These are phyloP conservation scores for Ormyrus thymus DNA, from an alignment of 2,888 invertebrate species.

Conservation along the genomic window DNA sequence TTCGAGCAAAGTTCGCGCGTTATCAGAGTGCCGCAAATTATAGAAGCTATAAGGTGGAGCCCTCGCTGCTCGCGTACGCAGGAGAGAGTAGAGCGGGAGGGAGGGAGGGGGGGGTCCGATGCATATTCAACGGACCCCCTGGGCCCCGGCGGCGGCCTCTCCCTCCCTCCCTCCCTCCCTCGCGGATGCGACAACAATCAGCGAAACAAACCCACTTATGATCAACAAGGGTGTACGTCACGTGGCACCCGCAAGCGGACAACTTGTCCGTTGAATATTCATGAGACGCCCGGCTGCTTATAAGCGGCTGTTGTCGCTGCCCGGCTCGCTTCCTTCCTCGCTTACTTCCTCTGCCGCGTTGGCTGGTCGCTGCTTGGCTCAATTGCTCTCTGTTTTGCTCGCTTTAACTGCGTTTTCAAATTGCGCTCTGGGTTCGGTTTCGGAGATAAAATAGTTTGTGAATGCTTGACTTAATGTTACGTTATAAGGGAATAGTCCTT, in stretches of 20 bases:
- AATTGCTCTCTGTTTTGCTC: too few species aligned
- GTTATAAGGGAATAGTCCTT: too few species aligned
- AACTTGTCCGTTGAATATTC: conserved; percentile 71
- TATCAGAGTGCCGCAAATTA: conserved; percentile 66
- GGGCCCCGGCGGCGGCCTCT: conserved; percentile 51
- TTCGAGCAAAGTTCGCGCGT: conserved; percentile 13
- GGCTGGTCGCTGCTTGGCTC: too few species aligned
- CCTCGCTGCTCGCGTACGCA: conserved; percentile 1
- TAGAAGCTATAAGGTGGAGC: conserved; percentile 60
- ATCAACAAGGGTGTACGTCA: conserved; percentile 72
- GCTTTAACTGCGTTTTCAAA: too few species aligned
- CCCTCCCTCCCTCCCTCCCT: conserved; percentile 24
- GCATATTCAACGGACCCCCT: conserved; percentile 69
- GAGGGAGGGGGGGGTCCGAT: conserved; percentile 52
- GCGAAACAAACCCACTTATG: conserved; percentile 73
- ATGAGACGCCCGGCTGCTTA: conserved; percentile 59
- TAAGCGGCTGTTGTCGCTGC: background rate
- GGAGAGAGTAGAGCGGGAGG: background rate
- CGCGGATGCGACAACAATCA: conserved; percentile 69
- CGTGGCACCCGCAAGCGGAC: conserved; percentile 64
- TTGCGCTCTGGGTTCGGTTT: too few species aligned
- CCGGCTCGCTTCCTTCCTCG: conserved; percentile 9
- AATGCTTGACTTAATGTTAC: too few species aligned
- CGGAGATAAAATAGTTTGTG: too few species aligned
- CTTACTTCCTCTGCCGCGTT: too few species aligned